Conservation (phyloP, 1,140 invertebrate species). For the Nebria ingens region DNA sequence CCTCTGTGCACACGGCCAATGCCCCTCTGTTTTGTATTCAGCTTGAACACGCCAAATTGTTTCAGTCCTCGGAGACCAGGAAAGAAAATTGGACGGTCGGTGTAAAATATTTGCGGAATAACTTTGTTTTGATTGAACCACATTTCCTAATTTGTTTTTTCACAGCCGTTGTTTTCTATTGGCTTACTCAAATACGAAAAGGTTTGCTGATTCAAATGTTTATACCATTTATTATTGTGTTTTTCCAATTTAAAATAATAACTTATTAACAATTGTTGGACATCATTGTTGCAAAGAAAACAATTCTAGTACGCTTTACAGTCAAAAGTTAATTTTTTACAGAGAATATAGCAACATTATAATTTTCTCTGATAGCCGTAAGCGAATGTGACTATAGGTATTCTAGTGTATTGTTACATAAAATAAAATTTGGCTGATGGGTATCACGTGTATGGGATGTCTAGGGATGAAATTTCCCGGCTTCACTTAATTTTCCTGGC, state of each 20-base stretch:
- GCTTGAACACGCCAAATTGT: not conserved
- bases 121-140: not conserved
- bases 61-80: not conserved
- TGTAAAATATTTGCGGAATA: not conserved
- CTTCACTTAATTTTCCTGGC: constrained; percentile 30
- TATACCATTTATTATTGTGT: too few species aligned
- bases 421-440: constrained; percentile 24
- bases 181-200: too few species aligned
- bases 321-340: too few species aligned
- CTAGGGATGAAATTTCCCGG: constrained; percentile 22
- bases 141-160: too few species aligned
- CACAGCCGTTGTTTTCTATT: too few species aligned
- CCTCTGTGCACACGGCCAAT: not conserved
- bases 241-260: too few species aligned
- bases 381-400: constrained; percentile 15
- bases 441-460: constrained; percentile 13
- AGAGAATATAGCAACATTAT: too few species aligned
- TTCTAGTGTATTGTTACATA: constrained; percentile 23
- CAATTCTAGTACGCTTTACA: too few species aligned
- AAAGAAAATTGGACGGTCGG: not conserved
- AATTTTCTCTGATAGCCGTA: not conserved
- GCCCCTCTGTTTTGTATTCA: too few species aligned
- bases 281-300: too few species aligned
- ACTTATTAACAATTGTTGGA: too few species aligned
- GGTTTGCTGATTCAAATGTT: too few species aligned